These are phyloP conservation scores for Lymantria dispar DNA, from an alignment of 2,888 invertebrate genomes.

Conservation along the genomic window DNA sequence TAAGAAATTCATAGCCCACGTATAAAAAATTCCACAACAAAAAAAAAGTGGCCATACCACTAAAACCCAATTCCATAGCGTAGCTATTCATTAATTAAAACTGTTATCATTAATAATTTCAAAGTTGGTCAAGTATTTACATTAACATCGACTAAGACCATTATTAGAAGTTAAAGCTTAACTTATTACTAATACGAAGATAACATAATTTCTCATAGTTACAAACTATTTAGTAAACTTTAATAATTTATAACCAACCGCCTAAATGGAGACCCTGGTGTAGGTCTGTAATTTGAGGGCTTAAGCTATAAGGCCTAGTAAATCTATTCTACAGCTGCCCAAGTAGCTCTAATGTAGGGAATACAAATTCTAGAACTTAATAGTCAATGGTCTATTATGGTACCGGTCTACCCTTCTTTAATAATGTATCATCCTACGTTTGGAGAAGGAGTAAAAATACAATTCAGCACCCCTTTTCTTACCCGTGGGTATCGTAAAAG, in stretches of 20 bases:
- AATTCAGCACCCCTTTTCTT: too few relatives aligned
- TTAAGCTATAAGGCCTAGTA: conserved; percentile 10
- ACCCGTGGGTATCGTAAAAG: too few relatives aligned
- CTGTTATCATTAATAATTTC: background rate
- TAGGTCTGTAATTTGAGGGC: conserved; percentile 13
- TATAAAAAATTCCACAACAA: too few relatives aligned
- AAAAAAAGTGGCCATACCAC: too few relatives aligned
- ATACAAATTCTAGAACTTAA: too few relatives aligned
- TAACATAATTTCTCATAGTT: conserved; percentile 19
- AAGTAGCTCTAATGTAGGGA: background rate
- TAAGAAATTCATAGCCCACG: too few relatives aligned
- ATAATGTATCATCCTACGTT: too few relatives aligned
- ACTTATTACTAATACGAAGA: conserved; percentile 11
- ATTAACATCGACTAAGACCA: background rate
- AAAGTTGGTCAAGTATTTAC: background rate
- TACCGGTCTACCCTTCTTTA: too few relatives aligned
- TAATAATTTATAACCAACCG: conserved; percentile 13
- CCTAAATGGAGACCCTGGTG: conserved; percentile 4
- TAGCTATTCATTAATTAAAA: too few relatives aligned
- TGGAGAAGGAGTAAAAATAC: too few relatives aligned
- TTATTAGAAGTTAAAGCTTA: conserved; percentile 3
- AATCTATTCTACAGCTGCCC: conserved; percentile 8
- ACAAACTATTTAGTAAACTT: conserved; percentile 20
- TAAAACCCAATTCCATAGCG: too few relatives aligned
- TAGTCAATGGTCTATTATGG: too few relatives aligned